Base-by-base conservation (phyloP, 2,888 invertebrate species). In the Neoascia interrupta region DNA sequence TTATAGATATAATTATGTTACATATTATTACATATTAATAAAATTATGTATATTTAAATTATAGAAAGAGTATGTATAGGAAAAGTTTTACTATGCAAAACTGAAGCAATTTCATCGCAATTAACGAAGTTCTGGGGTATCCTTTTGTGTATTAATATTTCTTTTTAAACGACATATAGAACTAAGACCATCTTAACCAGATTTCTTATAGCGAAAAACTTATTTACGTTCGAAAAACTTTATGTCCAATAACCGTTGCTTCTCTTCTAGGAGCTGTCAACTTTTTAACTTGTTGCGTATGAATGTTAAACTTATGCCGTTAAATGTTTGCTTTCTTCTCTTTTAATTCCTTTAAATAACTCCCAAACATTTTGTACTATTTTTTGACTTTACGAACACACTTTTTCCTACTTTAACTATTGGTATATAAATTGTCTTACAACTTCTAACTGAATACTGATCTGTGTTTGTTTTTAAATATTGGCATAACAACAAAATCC, bases 311-410 rank as follows among this genome's bases (percentile, higher is more conserved):
- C 60, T 70, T 70, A 70, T 70, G 69, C 61, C 23, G 53, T 16
- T 19, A 43, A 26, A 10, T 69, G 34, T 58, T 21, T 69, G 49
- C 69, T 70, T 70, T 70, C n/a, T 60, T n/a, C 45, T 61, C 61
- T 19, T 51, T 47, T 18, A 18, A 34, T 60, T n/a, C 60, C 51
- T 18, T n/a, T 13, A 37, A 49, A 21, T n/a, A 13, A 8, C 1
- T 5, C 34, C 16, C 26, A 18, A 66, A 36, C 15, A 8, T 16
- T 37, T 21, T 51, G 5, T 3, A 28, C 16, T 39, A 19, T 11
- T 37, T 41, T 26, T 36, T 18, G 16, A 51, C 15, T 68, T 31
- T n/a, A n/a, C n/a, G n/a, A n/a, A n/a, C n/a, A n/a, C n/a, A n/a
- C n/a, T 31, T 45, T 45, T 54, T 26, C 10, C 60, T n/a, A 45